phyloP scores from a whole-genome alignment of 2,888 invertebrate species.

The Nomada flava region DNA sequence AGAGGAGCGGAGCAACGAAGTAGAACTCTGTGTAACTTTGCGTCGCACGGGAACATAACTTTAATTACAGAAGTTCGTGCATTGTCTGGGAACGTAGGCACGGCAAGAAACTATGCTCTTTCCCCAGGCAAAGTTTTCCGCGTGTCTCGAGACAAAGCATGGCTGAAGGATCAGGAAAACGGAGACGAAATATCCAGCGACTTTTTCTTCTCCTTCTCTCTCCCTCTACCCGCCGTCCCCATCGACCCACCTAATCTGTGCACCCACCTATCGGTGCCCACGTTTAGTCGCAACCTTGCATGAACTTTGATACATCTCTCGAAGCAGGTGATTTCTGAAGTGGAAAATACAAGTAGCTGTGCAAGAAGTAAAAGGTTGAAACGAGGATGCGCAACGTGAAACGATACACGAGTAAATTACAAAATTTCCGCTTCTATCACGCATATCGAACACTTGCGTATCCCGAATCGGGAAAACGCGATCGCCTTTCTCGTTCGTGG shows the following conservation, averaged over 20 bases:
- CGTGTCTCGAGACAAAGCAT: slow-evolving; percentile 71
- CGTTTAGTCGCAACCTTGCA: no score
- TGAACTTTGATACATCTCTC: no score
- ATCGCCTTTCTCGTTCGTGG: no score
- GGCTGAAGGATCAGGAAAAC: slow-evolving; percentile 35
- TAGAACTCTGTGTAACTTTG: slow-evolving; percentile 77
- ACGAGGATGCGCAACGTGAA: neutral
- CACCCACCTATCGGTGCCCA: no score
- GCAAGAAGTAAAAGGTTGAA: neutral
- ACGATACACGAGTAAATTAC: neutral
- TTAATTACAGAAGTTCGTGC: slow-evolving; percentile 82
- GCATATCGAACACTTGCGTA: no score
- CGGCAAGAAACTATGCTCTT: slow-evolving; percentile 77
- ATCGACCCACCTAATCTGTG: neutral
- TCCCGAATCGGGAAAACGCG: no score
- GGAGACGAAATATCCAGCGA: neutral
- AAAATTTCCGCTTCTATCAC: no score
- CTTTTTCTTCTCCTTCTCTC: neutral
- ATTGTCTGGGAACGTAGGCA: slow-evolving; percentile 79
- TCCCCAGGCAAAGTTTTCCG: slow-evolving; percentile 78
- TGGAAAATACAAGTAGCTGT: neutral
- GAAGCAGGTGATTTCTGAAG: neutral
- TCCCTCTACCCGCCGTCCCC: no score
- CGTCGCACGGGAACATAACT: slow-evolving; percentile 77
- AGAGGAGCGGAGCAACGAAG: slow-evolving; percentile 22